Evolutionary conservation across 2,113 vertebrate genomes (phyloP).

Genomic region (Plectropomus leopardus): DNA sequence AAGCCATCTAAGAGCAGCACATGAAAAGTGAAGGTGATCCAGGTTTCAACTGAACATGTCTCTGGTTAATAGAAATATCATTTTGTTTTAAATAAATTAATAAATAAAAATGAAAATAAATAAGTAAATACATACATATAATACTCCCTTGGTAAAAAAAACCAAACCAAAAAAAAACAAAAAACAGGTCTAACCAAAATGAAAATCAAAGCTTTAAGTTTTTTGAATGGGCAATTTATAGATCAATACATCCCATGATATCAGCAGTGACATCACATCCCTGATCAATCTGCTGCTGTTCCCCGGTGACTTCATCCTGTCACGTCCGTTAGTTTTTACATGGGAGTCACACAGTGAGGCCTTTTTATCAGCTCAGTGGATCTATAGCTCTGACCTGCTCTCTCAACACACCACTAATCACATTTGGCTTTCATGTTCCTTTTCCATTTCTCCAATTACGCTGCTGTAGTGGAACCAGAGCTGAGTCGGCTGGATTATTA

Average conservation of each 20-base stretch:
- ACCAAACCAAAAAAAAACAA: no score
- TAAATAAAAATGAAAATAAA: no score
- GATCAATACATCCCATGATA: neutral
- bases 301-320: neutral
- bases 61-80: no score
- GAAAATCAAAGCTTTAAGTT: no score
- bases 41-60: no score
- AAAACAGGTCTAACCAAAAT: no score
- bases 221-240: neutral
- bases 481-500: slow-evolving; percentile 17
- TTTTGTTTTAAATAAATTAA: no score
- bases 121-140: neutral
- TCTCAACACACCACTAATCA: slow-evolving; percentile 40
- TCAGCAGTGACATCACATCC: neutral
- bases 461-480: slow-evolving; percentile 18
- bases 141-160: neutral
- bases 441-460: slow-evolving; percentile 42
- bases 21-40: no score
- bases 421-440: slow-evolving; percentile 34
- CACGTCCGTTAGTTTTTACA: slow-evolving; percentile 2
- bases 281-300: neutral
- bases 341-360: neutral
- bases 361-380: neutral
- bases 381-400: slow-evolving; percentile 32
- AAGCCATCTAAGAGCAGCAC: no score